Evolutionary conservation across 2,113 vertebrate genomes (phyloP).

Genomic region (Plecotus auritus): DNA sequence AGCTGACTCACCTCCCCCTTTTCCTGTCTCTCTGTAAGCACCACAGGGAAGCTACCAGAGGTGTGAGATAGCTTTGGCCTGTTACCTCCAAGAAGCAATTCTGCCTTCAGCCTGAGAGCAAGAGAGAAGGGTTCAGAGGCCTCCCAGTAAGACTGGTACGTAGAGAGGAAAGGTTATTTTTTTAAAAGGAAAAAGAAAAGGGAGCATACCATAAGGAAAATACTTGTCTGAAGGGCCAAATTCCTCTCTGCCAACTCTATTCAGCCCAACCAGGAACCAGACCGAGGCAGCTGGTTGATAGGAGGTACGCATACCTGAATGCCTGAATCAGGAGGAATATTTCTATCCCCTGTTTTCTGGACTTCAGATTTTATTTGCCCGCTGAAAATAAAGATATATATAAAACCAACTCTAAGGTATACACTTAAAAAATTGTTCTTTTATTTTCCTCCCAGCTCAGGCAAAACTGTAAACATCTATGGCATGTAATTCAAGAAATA

Average conservation of each 20-base stretch:
- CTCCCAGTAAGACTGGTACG: background rate
- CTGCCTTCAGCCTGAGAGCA: background rate
- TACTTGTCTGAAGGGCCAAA: background rate
- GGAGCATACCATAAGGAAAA: background rate
- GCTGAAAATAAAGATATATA: background rate
- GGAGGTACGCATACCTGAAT: background rate
- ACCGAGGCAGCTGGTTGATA: background rate
- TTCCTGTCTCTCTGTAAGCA: background rate
- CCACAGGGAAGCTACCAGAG: background rate
- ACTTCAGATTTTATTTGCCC: background rate
- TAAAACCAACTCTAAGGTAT: background rate
- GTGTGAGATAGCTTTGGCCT: background rate
- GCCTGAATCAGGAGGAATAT: background rate
- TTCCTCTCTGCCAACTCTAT: background rate
- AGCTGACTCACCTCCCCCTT: background rate
- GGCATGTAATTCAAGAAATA: conserved; percentile 45
- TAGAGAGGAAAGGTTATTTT: background rate
- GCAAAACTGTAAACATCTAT: background rate
- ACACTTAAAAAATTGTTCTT: background rate
- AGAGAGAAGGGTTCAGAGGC: background rate
- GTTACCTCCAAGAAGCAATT: background rate
- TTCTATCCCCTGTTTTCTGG: background rate
- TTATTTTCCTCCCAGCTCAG: background rate
- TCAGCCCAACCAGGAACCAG: background rate
- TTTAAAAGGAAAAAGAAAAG: background rate